A percentile compares a stretch with the other conserved stretches of the same genome.
Evolutionary conservation across 2,888 invertebrate genomes (phyloP).

Genomic region (Lepidocyrtoides sp.): DNA sequence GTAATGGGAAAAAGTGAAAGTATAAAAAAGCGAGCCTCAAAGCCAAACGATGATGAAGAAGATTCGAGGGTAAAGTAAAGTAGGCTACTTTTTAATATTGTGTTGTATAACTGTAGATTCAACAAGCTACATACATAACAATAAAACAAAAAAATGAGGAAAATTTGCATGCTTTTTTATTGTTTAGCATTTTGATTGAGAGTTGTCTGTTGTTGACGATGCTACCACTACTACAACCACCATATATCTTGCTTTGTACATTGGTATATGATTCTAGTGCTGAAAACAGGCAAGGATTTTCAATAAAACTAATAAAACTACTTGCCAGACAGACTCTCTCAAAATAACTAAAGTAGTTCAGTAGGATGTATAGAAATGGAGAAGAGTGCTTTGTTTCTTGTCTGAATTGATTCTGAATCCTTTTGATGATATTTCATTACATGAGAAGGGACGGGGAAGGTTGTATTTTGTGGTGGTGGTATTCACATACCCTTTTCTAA

Average conservation of each 20-base stretch:
- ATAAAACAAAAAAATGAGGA: neutral
- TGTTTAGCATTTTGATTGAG: neutral
- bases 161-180: neutral
- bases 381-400: neutral
- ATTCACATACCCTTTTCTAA: no score
- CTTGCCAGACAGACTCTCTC: neutral
- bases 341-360: neutral
- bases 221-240: neutral
- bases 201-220: neutral
- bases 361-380: neutral
- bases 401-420: neutral
- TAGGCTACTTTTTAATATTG: neutral
- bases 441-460: no score
- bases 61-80: neutral
- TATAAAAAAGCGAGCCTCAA: neutral
- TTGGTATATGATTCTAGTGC: no score
- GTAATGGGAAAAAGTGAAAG: neutral
- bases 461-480: neutral
- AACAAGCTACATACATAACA: neutral
- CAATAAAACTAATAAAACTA: neutral
- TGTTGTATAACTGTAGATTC: neutral
- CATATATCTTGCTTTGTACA: no score
- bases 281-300: no score
- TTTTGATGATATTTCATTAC: neutral
- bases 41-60: neutral